phyloP scores from a whole-genome alignment of 2,888 invertebrate species.

The Cryptocephalus moraei region DNA sequence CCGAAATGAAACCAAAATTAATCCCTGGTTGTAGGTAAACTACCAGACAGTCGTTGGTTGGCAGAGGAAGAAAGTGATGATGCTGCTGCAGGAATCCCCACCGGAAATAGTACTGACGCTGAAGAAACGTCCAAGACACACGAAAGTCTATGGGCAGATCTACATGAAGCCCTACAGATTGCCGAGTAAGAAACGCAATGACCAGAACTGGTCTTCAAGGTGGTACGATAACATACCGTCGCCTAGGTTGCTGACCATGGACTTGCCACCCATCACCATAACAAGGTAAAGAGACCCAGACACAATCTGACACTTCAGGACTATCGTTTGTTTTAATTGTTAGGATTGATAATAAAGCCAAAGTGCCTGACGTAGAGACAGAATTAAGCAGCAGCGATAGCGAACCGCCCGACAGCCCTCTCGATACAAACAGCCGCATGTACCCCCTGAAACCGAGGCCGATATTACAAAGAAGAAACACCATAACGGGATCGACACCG shows the following conservation, averaged over 20 bases:
- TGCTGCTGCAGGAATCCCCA: slow-evolving; percentile 63
- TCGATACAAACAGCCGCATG: slow-evolving; percentile 44
- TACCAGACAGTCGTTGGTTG: slow-evolving; percentile 70
- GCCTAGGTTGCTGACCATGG: slow-evolving; percentile 51
- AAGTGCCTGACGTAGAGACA: slow-evolving; percentile 18
- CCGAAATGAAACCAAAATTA: not conserved
- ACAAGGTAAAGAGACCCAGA: slow-evolving; percentile 38
- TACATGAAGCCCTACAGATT: slow-evolving; percentile 62
- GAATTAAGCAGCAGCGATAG: slow-evolving; percentile 44
- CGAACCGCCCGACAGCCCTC: slow-evolving; percentile 44
- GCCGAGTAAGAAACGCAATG: slow-evolving; percentile 58
- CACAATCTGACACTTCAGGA: not conserved
- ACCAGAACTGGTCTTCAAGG: slow-evolving; percentile 44
- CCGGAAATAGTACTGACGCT: slow-evolving; percentile 73
- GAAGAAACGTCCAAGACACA: slow-evolving; percentile 74
- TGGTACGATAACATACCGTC: slow-evolving; percentile 63
- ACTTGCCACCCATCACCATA: slow-evolving; percentile 46
- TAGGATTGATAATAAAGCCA: slow-evolving; percentile 16
- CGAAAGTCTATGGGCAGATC: slow-evolving; percentile 66
- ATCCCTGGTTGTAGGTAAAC: slow-evolving; percentile 45
- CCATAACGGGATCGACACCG: slow-evolving; percentile 77
- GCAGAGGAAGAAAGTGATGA: slow-evolving; percentile 67
- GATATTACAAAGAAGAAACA: slow-evolving; percentile 71
- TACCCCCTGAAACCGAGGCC: slow-evolving; percentile 68
- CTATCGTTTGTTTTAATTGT: not conserved